Conservation (phyloP, 2,113 vertebrate genomes). For the Aldabrachelys gigantea region DNA sequence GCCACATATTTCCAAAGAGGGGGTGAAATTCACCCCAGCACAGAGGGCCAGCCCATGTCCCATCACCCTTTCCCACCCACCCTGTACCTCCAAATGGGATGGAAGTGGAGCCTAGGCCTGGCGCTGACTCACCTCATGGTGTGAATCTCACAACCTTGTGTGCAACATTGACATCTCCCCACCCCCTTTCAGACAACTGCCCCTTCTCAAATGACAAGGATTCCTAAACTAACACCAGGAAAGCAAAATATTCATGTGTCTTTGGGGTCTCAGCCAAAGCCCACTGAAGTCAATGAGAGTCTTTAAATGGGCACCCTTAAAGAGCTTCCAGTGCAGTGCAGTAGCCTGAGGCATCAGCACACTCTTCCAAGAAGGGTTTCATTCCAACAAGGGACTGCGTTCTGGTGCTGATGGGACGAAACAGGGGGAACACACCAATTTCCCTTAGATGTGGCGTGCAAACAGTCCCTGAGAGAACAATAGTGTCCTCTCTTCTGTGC, state of each 20-base stretch:
- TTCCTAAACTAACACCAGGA: too few species aligned
- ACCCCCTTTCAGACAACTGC: too few species aligned
- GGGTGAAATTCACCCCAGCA: background rate
- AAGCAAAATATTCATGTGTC: too few species aligned
- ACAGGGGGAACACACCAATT: background rate
- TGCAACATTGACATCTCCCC: too few species aligned
- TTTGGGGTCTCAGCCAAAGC: too few species aligned
- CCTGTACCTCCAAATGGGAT: too few species aligned
- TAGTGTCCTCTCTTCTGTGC: background rate
- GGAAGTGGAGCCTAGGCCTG: too few species aligned
- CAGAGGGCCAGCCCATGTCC: background rate
- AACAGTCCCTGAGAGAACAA: background rate
- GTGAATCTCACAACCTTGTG: too few species aligned
- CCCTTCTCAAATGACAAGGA: too few species aligned
- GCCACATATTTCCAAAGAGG: background rate
- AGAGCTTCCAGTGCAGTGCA: fast-evolving
- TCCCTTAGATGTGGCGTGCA: background rate
- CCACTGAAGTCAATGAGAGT: background rate
- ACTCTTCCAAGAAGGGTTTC: background rate
- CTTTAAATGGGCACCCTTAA: too few species aligned
- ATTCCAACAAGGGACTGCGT: background rate
- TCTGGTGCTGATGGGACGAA: background rate
- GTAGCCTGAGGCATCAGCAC: too few species aligned
- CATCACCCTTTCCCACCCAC: background rate
- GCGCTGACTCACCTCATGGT: too few species aligned